These are phyloP conservation scores for Equus quagga DNA, from an alignment of 2,113 vertebrate species.

Conservation along the genomic window DNA sequence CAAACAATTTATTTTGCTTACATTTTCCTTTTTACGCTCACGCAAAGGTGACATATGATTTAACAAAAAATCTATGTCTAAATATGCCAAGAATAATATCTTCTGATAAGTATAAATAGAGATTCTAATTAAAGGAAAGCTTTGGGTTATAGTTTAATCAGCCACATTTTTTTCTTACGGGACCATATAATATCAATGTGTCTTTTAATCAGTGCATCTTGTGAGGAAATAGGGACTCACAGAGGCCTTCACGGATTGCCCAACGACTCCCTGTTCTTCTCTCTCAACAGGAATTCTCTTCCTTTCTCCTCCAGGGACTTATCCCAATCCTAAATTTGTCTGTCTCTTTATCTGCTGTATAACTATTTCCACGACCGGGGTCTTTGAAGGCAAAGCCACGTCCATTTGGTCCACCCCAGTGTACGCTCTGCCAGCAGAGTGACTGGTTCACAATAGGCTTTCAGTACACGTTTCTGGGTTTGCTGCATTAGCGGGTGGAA, in stretches of 20 bases:
- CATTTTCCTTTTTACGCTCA: background rate
- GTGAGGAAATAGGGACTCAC: accelerated
- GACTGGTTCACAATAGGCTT: background rate
- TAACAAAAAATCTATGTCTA: background rate
- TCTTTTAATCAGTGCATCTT: background rate
- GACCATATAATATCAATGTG: background rate
- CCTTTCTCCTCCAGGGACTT: background rate
- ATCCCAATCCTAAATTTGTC: background rate
- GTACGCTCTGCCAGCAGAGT: accelerated
- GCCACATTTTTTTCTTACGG: background rate
- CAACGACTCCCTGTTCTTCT: background rate
- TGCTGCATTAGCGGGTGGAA: background rate
- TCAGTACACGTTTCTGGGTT: accelerated
- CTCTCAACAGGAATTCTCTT: background rate
- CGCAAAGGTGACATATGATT: background rate
- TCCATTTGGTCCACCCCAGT: background rate
- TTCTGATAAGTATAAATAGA: slow-evolving; percentile 1
- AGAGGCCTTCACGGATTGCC: background rate
- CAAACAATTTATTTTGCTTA: background rate
- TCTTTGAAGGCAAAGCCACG: background rate
- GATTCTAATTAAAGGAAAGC: background rate
- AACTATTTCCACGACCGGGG: background rate
- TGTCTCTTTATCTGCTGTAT: background rate
- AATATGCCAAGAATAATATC: background rate
- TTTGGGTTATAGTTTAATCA: background rate